Evolutionary conservation across 2,797 vertebrate genomes (phyloP).

Genomic region (Sebastes matsubarae): DNA sequence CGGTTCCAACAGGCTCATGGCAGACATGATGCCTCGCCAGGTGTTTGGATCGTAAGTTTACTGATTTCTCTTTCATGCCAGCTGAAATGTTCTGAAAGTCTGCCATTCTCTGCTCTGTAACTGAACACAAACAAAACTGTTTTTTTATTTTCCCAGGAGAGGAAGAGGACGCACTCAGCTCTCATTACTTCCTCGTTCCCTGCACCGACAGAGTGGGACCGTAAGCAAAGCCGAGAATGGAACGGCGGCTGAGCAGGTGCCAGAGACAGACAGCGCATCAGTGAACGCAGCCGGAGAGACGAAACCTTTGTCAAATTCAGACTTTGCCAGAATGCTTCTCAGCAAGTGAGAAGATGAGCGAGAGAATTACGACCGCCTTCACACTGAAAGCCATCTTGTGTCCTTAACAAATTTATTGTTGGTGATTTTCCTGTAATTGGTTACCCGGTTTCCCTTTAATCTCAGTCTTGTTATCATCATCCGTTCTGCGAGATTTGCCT

Average conservation of each 20-base stretch:
- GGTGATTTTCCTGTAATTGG: constrained; percentile 63
- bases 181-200: constrained; percentile 90
- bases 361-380: constrained; percentile 74
- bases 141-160: constrained; percentile 77
- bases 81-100: background rate
- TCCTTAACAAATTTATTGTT: constrained; percentile 77
- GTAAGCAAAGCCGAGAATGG: constrained; percentile 89
- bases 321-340: constrained; percentile 95
- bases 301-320: constrained; percentile 94
- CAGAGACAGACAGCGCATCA: constrained; percentile 37
- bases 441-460: constrained; percentile 64
- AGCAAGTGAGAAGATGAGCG: constrained; percentile 85
- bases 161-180: constrained; percentile 95
- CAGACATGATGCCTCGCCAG: constrained; percentile 78
- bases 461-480: constrained; percentile 43
- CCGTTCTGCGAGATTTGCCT: constrained; percentile 69
- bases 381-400: constrained; percentile 85
- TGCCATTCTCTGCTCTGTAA: background rate
- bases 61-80: background rate
- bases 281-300: constrained; percentile 63
- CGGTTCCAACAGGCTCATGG: constrained; percentile 55
- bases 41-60: constrained; percentile 90
- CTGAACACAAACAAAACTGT: background rate
- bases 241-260: constrained; percentile 69
- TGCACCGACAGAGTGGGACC: constrained; percentile 83